These are phyloP conservation scores for Solea solea DNA, from an alignment of 2,113 vertebrate species.

Conservation along the genomic window DNA sequence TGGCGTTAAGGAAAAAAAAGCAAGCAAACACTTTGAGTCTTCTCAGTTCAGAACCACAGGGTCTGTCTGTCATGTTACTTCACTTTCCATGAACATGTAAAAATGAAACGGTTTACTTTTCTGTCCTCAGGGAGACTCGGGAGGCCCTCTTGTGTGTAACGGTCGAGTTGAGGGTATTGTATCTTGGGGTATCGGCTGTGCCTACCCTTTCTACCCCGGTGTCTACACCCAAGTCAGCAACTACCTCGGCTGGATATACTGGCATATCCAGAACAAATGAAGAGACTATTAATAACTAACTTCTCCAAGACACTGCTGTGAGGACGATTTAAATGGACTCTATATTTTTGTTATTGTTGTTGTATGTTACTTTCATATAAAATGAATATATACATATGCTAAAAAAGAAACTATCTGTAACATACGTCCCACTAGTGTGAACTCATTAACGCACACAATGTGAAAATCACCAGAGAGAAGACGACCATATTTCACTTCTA, in stretches of 20 bases:
- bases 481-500: not conserved
- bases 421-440: not conserved
- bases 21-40: no score
- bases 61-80: no score
- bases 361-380: not conserved
- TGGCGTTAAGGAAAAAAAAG: no score
- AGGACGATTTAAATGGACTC: conserved; percentile 9
- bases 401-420: not conserved
- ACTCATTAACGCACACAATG: not conserved
- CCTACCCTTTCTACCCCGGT: conserved; percentile 76
- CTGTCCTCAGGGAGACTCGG: conserved; percentile 81
- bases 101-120: not conserved
- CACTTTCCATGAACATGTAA: no score
- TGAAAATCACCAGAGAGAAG: not conserved
- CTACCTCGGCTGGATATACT: conserved; percentile 78
- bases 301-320: conserved; percentile 5
- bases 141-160: conserved; percentile 81
- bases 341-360: not conserved
- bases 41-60: no score
- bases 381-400: not conserved
- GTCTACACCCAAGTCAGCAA: conserved; percentile 83
- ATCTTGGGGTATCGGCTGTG: conserved; percentile 84
- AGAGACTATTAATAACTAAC: not conserved
- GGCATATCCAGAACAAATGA: conserved; percentile 50
- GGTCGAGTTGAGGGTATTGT: conserved; percentile 82